A percentile compares a stretch with the other conserved stretches of the same genome.
Evolutionary conservation across 1,140 invertebrate genomes (phyloP).

Genomic region (Frieseomelitta varia): DNA sequence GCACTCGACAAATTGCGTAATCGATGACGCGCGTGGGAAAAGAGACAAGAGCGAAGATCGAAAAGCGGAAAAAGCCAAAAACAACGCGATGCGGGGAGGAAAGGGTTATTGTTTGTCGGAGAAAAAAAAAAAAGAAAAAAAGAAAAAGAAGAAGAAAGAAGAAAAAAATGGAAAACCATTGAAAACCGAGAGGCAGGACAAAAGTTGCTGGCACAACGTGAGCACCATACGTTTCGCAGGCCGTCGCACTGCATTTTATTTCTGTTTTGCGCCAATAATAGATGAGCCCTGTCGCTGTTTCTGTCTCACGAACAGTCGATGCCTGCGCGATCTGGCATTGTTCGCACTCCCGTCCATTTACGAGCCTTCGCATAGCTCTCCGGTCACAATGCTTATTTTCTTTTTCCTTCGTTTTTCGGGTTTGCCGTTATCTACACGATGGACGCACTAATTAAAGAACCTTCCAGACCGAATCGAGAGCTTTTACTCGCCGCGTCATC

Average conservation of each 20-base stretch:
- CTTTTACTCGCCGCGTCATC: conserved; percentile 23
- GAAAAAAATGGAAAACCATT: neutral
- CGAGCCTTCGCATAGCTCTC: conserved; percentile 60
- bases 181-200: conserved; percentile 30
- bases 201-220: conserved; percentile 58
- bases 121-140: neutral
- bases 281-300: conserved; percentile 64
- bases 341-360: conserved; percentile 58
- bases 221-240: conserved; percentile 62
- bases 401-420: conserved; percentile 20
- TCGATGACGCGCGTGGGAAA: neutral
- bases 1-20: neutral
- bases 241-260: conserved; percentile 71
- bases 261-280: conserved; percentile 74
- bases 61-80: neutral
- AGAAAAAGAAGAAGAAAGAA: too few relatives aligned
- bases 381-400: conserved; percentile 60
- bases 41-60: too few relatives aligned
- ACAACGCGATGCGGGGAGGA: too few relatives aligned
- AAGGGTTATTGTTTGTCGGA: too few relatives aligned
- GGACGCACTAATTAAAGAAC: conserved; percentile 67
- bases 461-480: neutral
- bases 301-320: conserved; percentile 43
- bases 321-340: conserved; percentile 59
- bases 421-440: conserved; percentile 35